Evolutionary conservation across 2,113 vertebrate genomes (phyloP), one percentile per base, ranked within the genome.

Genomic region (Gobio gobio): DNA sequence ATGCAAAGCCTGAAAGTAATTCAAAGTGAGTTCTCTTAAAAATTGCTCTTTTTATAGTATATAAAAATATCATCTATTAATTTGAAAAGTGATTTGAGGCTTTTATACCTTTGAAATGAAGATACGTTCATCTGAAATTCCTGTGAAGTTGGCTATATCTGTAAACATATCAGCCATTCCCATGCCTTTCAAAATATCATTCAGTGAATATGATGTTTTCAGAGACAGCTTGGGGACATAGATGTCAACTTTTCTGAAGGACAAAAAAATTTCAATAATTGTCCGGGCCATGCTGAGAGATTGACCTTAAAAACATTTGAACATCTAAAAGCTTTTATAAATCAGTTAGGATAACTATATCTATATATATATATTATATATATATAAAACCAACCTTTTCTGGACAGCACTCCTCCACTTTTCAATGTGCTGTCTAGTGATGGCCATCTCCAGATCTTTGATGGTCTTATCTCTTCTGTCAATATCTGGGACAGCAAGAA

Each of bases 181-280:
- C 93, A 97, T 92, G 59, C 91, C 91, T 74, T 59, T 82, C 87
- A 98, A 85, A 40, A 95, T 2, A 0, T 12, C 72, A 12, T 90
- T 91, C 84, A 98, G 82, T 2, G 92, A 43, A 18, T 94, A 95
- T 22, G 90, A 93, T 0, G 90, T 86, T 18, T 96, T 95, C 83
- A 98, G 90, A 84, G 95, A 96, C 86, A 97, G 93, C 90, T 94
- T 96, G 82, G 97, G 97, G 83, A 98, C 22, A 54, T 20, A 83
- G 18, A 98, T 1, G 0, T 68, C 0, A 78, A 89, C 89, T 0
- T 0, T 0, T 2, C 96, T 98, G 73, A 80, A 79, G 0, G 49
- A 29, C 72, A 75, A 84, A 49, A 85, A 7, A 56, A 54, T 6
- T 6, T 54, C 0, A 54, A 20, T 18, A 1, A 56, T 20, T 22